Base-by-base conservation (phyloP, 2,797 vertebrate species). In the Lepidocolaptes lacrymiger region DNA sequence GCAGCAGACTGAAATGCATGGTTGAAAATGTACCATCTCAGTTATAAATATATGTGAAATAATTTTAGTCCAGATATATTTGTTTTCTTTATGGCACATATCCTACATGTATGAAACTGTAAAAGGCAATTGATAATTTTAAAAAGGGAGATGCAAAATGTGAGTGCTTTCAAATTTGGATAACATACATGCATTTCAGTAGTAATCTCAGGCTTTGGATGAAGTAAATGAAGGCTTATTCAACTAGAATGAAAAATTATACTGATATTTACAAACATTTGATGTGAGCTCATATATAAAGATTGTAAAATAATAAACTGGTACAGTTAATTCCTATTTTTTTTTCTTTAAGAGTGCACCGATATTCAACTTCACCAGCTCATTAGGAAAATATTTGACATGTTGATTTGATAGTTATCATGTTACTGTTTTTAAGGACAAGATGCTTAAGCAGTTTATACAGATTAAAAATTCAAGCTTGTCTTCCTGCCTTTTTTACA, bases 131-230 rank as follows among this genome's bases (percentile, higher is more conserved):
- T 46, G 24, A 27, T 58, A 46, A 54, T 79, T 87, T 61, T 87
- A 34, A 82, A 55, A 68, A 91, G 15, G 6, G 51, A 75, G 14
- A 43, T 55, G 30, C 26, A 85, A 77, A 91, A 63, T 54, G 5
- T 36, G 32, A n/a, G 7, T 37, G n/a, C 39, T 88, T 77, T 86
- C 61, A 48, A 48, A 64, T 80, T 71, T 68, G 56, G 15, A 8
- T 51, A 55, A 44, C 7, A 5, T 36, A 32, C 41, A 3, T 63
- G 14, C 10, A 26, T 74, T 75, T 91, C 68, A 82, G 6, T 36
- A 90, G 24, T n/a, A 68, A 59, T 85, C 91, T 90, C 44, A 67
- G 56, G 71, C 79, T 81, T 18, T 88, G 37, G 52, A 39, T 55
- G 12, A 94, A 69, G 39, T 46, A 49, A 54, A 39, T 58, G 9